Base-by-base conservation (phyloP, 2,888 invertebrate species). In the Cordylochernes scorpioides region DNA sequence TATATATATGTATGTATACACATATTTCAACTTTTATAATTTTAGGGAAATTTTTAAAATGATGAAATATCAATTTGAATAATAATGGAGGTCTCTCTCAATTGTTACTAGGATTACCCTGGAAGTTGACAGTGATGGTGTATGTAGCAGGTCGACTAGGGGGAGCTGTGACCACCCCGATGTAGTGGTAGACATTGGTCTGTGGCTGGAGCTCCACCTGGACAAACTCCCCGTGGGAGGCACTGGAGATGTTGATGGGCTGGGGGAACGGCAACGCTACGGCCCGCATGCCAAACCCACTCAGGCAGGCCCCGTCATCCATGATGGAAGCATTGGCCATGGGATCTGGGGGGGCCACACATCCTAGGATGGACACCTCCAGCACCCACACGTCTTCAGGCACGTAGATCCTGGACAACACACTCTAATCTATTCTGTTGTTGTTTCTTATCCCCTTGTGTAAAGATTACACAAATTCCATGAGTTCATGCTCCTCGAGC, bases 181-280 rank as follows among this genome's bases (percentile, higher is more conserved):
- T 40, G 44, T 59, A 59, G 42, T 59, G 58, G 44, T 57, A 58
- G 19, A 50, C 50, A 36, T 58, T 54, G 31, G 55, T 54, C 35
- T 45, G 53, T 2, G 59, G 59, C 21, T 54, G 47, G 10, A 42
- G 40, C 45, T 54, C 54, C 3, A 39, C 42, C 32, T 57, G 54
- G 2, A 45, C 47, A 34, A 54, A 49, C 24, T 44, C 47, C 10
- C 16, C 5, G 10, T 2, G 21, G 39, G 45, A 46, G 15, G 44
- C 42, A 13, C 44, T 44, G 7, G 48, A 46, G 8, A 55, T 39
- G 40, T 50, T 50, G 30, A 41, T 43, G 15, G 35, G 35, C n/a
- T 19, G 10, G 9, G 31, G 48, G 34, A 47, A 43, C 9, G 59
- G 58, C 24, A 59, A 42, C 14, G 49, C 47, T 29, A 52, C 46